Evolutionary conservation across 2,797 vertebrate species (phyloP), one percentile per base, ranked within the genome.

Genomic region (Sebastes melanostomus): DNA sequence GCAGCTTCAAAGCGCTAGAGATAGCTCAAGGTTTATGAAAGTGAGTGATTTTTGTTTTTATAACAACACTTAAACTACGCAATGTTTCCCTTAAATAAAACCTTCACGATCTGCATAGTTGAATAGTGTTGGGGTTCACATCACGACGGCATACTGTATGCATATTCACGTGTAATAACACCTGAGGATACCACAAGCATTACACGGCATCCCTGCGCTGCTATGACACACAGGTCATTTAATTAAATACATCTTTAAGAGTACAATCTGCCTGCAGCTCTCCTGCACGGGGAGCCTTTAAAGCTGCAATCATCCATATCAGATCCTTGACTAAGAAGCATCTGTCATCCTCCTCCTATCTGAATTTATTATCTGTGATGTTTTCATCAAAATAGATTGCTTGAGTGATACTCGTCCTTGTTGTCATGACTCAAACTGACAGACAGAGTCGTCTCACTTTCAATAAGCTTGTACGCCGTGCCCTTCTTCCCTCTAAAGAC

Each of bases 1-100:
- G 66, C 1, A 75, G 73, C 81, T 92, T 87, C 74, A 90, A 92
- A 92, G 85, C 82, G 81, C 80, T 34, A 9, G 29, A 78, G 76
- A 78, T 18, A 16, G 46, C 12, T 71, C 63, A 77, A 80, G 61
- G 69, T 72, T 83, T 50, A 65, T 52, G 8, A 65, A 81, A 75
- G 6, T 0, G 46, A n/a, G 6, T 55, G 13, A 20, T 67, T 72
- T 25, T 20, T 50, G n/a, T 32, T 38, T 66, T 54, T 22, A 58
- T 66, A 34, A 72, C 6, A 60, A 52, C n/a, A 69, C 36, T 60
- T 54, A 10, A 66, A 75, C 63, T 30, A 65, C n/a, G 62, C 36
- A 76, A 59, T 20, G 14, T 59, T 72, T 72, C 27, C 14, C n/a
- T 74, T 76, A 13, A 82, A 81, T 77, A 42, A 76, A 20, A 66